Evolutionary conservation across 1,140 invertebrate species (phyloP), one percentile per base, ranked within the genome.

Genomic region (Cataglyphis hispanica): DNA sequence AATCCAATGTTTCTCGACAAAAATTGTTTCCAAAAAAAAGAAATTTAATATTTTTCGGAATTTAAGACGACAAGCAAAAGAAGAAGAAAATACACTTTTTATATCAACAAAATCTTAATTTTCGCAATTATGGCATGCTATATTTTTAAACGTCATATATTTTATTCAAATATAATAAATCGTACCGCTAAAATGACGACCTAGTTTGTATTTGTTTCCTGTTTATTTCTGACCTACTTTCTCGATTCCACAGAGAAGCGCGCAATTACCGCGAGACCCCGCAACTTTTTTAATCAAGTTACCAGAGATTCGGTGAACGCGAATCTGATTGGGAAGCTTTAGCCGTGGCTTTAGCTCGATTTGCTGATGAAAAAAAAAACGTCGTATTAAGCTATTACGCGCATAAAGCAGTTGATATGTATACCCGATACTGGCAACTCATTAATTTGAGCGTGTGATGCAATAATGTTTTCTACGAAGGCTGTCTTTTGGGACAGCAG

Each of bases 371-470:
- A 60, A 25, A 25, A 25, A 25, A 60, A 22, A 58, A 27, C 13
- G 13, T 27, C 22, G 66, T 60, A 25, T 50, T 72, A 60, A 81
- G 34, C 53, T 74, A 50, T 50, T 50, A 3, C 4, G 31, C 34
- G 67, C 50, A 43, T 81, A 67, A 67, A 22, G 3, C 22, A 25
- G 46, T 10, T 2, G 11, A 70, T 43, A 70, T 70, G 43, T 34
- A 70, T 1, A 2, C 31, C 1, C 8, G 0, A 43, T 50, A 50
- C 0, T 37, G 13, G 53, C 31, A 37, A 72, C 70, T 81, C 50
- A 67, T 81, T 81, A 72, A 83, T 83, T 74, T 56, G 13, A 53
- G 53, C 67, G 25, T 43, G 53, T 74, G 53, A 83, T 83, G 19
- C 67, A 74, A 83, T 83, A 72, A 60, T 72, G 37, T 72, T 81